Base-by-base conservation (phyloP, 2,113 vertebrate species). In the Holacanthus passer region DNA sequence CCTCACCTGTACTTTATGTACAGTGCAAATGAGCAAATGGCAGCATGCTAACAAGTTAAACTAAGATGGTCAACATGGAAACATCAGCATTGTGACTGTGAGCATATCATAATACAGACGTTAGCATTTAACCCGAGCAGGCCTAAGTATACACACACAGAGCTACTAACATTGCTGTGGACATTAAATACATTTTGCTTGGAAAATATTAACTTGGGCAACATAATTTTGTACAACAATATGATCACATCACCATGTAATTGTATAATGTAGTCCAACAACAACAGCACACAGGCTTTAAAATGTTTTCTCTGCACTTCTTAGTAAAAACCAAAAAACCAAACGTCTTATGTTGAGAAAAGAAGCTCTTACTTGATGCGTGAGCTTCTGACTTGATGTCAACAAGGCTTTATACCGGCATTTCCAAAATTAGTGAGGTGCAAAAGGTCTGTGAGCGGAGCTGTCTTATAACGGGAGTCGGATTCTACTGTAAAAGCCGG, bases 371-470 rank as follows among this genome's bases (percentile, higher is more conserved):
- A 27, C 24, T 70, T 72, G 19, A 11, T 29, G 60, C 52, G 10
- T 16, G 63, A 72, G 73, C 58, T 22, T 37, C 66, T 77, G 69
- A 84, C 45, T 71, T 48, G 3, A 58, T 43, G 62, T 81, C 68
- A 78, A 65, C 70, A 52, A 52, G 79, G 59, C 52, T 82, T 56
- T 78, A 66, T 32, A 19, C 41, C 52, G n/a, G 41, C 7, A 72
- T 82, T 78, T 78, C 43, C 43, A 45, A 73, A 81, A 86, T 73
- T 22, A 84, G 59, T n/a, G 39, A 11, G 35, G 35, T 31, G 43
- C 31, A 73, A 60, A 65, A 48, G 37, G 37, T 22, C 50, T 43
- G 17, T 24, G 43, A 81, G 41, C 20, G 50, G 24, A 27, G 29
- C 56, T 8, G 68, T 73, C 67, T 55, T 32, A 29, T 66, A 58